A percentile compares a stretch with the other conserved stretches of the same genome.
Conservation (phyloP, 2,113 vertebrate species). For the Colistium nudipinnis region DNA sequence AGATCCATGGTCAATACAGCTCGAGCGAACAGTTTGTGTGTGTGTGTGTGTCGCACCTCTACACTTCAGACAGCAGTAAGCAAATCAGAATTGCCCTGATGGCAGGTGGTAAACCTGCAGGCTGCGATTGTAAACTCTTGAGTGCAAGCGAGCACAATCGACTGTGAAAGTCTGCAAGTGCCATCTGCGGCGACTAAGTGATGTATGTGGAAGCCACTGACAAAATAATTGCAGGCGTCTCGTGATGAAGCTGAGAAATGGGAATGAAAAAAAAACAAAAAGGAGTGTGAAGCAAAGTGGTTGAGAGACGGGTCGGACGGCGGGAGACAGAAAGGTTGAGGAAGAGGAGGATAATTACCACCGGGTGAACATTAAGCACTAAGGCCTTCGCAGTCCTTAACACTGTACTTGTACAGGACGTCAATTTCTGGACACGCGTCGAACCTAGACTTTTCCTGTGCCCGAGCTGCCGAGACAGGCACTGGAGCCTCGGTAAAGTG, state of each 20-base stretch:
- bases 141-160: conserved; percentile 36
- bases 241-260: conserved; percentile 37
- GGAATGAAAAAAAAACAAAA: conserved; percentile 3
- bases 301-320: conserved; percentile 10
- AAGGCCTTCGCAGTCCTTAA: conserved; percentile 41
- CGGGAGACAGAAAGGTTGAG: conserved; percentile 29
- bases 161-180: conserved; percentile 39
- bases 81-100: conserved; percentile 8
- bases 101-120: conserved; percentile 18
- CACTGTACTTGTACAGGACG: conserved; percentile 23
- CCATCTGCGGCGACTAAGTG: conserved; percentile 52
- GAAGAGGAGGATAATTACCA: conserved; percentile 60
- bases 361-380: conserved; percentile 30
- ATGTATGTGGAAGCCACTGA: conserved; percentile 57
- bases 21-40: conserved; percentile 2
- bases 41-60: conserved; percentile 2
- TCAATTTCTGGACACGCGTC: conserved; percentile 15
- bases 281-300: conserved; percentile 43
- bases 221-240: conserved; percentile 59
- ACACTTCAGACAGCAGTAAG: background rate
- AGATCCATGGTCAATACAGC: background rate
- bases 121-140: background rate
- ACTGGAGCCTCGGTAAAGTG: background rate
- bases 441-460: conserved; percentile 12
- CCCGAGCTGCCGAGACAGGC: background rate